phyloP scores from a whole-genome alignment of 2,113 vertebrate genomes.

The Irena cyanogastra region DNA sequence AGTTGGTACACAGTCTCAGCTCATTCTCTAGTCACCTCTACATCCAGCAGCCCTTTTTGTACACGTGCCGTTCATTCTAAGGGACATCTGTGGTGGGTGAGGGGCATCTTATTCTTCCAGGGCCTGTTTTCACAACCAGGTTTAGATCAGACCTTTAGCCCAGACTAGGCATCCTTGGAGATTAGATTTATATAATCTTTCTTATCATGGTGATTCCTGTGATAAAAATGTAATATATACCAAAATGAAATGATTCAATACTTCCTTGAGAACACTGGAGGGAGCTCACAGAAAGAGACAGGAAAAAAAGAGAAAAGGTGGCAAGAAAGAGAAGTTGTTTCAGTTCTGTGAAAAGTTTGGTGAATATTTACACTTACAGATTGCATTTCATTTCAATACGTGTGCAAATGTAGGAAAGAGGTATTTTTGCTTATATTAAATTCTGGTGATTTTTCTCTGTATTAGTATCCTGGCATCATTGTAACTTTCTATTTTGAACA shows the following conservation, averaged over 20 bases:
- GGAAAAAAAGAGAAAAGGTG: neutral
- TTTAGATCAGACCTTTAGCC: neutral
- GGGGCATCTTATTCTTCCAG: neutral
- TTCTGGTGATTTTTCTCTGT: neutral
- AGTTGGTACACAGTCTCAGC: neutral
- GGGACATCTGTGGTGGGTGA: neutral
- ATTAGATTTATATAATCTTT: neutral
- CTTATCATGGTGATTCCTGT: neutral
- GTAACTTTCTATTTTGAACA: slow-evolving; percentile 19
- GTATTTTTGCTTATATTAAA: neutral
- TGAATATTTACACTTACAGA: neutral
- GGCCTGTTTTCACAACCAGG: neutral
- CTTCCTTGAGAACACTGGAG: slow-evolving; percentile 59
- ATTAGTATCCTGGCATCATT: neutral
- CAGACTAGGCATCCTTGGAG: neutral
- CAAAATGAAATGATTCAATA: slow-evolving; percentile 5
- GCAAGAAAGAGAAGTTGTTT: neutral
- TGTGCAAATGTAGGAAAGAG: neutral
- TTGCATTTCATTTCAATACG: neutral
- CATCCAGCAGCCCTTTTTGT: neutral
- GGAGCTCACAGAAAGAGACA: slow-evolving; percentile 65
- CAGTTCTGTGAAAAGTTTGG: neutral
- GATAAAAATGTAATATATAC: neutral
- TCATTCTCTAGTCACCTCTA: neutral
- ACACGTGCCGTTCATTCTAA: neutral